A percentile compares a stretch with the other conserved stretches of the same genome.
These are phyloP conservation scores for Hypothenemus hampei DNA, from an alignment of 1,140 invertebrate genomes.

Conservation along the genomic window DNA sequence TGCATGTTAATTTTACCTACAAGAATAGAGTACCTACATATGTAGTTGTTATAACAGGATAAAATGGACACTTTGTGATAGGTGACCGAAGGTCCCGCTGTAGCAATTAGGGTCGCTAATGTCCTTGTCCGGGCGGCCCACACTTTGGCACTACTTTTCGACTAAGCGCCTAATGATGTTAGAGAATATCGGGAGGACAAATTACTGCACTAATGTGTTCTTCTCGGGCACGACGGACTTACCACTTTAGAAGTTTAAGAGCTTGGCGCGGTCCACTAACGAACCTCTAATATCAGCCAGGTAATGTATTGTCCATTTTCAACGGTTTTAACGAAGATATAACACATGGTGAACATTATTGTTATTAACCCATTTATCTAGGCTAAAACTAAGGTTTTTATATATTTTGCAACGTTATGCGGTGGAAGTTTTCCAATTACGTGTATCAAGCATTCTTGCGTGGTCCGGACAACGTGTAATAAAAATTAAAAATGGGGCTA, in stretches of 20 bases:
- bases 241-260: slow-evolving; percentile 27
- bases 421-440: too few relatives aligned
- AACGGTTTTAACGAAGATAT: too few relatives aligned
- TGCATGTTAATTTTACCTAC: too few relatives aligned
- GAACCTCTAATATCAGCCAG: slow-evolving; percentile 25
- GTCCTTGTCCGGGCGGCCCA: slow-evolving; percentile 39
- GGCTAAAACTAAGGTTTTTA: too few relatives aligned
- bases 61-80: slow-evolving; percentile 18
- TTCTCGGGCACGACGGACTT: slow-evolving; percentile 18
- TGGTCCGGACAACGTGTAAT: too few relatives aligned
- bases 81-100: slow-evolving; percentile 30
- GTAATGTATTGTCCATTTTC: slow-evolving; percentile 25
- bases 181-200: slow-evolving; percentile 33
- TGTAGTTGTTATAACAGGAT: background rate
- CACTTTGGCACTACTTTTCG: slow-evolving; percentile 37
- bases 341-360: too few relatives aligned
- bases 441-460: too few relatives aligned
- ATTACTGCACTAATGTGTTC: slow-evolving; percentile 32
- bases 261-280: slow-evolving; percentile 10
- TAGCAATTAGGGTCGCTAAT: slow-evolving; percentile 41
- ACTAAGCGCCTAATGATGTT: slow-evolving; percentile 39
- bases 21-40: too few relatives aligned
- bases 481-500: too few relatives aligned
- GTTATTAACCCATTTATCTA: too few relatives aligned
- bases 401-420: too few relatives aligned